Evolutionary conservation across 2,888 invertebrate species (phyloP).

Genomic region (Noctua janthina): DNA sequence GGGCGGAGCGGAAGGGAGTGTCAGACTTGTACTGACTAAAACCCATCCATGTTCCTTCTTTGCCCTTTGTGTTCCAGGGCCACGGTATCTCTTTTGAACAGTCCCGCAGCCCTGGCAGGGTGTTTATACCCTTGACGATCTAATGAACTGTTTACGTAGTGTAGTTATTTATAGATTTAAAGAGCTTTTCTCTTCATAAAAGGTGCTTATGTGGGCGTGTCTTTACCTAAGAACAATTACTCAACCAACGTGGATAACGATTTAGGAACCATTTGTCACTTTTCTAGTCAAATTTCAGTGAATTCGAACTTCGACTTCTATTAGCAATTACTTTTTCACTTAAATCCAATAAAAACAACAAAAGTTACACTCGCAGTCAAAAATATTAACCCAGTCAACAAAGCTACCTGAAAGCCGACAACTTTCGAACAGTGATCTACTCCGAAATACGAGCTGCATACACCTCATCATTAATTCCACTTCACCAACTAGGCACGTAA

Average conservation of each 20-base stretch:
- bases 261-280: neutral
- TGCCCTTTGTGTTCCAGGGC: too few relatives aligned
- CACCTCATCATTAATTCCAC: slow-evolving; percentile 52
- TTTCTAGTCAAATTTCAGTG: neutral
- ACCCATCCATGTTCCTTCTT: too few relatives aligned
- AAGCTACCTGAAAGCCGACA: neutral
- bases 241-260: neutral
- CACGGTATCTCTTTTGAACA: too few relatives aligned
- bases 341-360: neutral
- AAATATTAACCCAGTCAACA: neutral
- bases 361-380: neutral
- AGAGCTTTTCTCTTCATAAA: neutral
- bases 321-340: neutral
- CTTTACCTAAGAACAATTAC: neutral
- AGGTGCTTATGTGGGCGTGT: neutral
- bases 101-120: too few relatives aligned
- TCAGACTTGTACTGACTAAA: too few relatives aligned
- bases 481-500: slow-evolving; percentile 55
- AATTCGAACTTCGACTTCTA: neutral
- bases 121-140: neutral
- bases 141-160: neutral
- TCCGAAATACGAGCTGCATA: slow-evolving; percentile 52
- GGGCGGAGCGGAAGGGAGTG: too few relatives aligned
- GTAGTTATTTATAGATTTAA: neutral
- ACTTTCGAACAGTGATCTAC: slow-evolving; percentile 20